Conservation (phyloP, 2,888 invertebrate species). For the Acanthoscelides obtectus region DNA sequence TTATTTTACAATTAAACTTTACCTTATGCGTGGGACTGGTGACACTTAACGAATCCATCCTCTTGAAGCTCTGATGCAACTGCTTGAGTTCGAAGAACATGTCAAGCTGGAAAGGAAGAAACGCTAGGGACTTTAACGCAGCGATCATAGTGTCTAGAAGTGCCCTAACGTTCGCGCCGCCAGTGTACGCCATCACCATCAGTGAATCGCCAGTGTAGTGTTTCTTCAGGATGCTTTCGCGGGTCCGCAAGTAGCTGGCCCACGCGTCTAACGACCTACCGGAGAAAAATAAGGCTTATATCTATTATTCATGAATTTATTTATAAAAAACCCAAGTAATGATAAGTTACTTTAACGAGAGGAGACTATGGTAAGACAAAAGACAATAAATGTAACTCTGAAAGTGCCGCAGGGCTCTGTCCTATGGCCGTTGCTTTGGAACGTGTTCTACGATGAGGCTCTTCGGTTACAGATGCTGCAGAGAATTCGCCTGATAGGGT, state of each 20-base stretch:
- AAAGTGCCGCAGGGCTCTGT: no score
- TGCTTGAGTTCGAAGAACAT: constrained; percentile 74
- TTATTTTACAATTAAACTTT: neutral
- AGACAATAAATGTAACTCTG: no score
- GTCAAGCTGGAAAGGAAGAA: constrained; percentile 77
- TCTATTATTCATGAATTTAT: no score
- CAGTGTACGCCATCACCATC: constrained; percentile 60
- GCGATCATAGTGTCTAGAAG: constrained; percentile 70
- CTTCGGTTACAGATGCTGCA: no score
- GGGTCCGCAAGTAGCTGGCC: constrained; percentile 79
- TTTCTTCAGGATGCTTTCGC: constrained; percentile 75
- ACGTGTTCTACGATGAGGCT: no score
- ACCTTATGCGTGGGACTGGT: constrained; percentile 43
- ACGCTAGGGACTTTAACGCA: constrained; percentile 73
- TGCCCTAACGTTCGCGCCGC: constrained; percentile 56
- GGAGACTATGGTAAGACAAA: no score
- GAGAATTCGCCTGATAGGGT: no score
- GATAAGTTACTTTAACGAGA: no score
- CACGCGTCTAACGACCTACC: constrained; percentile 85
- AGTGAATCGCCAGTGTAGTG: constrained; percentile 76
- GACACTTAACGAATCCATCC: constrained; percentile 52
- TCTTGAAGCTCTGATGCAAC: constrained; percentile 69
- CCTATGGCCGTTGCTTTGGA: no score
- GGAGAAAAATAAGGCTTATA: no score
- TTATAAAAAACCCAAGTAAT: no score